Base-by-base conservation (phyloP, 2,888 invertebrate genomes). In the Kryphioiulus occultus region DNA sequence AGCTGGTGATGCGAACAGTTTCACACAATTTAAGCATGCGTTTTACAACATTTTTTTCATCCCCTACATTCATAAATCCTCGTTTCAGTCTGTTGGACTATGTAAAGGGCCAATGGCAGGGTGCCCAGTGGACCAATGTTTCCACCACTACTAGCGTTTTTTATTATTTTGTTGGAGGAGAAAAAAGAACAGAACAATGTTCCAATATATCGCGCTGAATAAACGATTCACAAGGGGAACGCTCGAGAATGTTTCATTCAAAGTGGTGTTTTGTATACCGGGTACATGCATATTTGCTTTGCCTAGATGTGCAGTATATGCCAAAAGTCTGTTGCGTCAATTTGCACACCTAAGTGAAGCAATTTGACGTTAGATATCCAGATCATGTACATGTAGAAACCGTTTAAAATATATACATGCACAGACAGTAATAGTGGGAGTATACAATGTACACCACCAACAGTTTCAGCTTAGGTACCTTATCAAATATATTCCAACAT, bases 21-120 rank as follows among this genome's bases (percentile, higher is more conserved):
- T 59, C 53, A 59, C 53, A 59, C 53, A 59, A 59, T 59, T 59
- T 59, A 59, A 59, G 53, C 53, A 59, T 59, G 53, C 53, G 53
- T 59, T 59, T 59, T 59, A 59, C 53, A 59, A n/a, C 53, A 59
- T 59, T 59, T 59, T 59, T 59, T 59, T 59, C 53, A 59, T 59
- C 53, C 53, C 53, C 53, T 59, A 59, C 53, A 59, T 59, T 59
- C 53, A 59, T 59, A 59, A 59, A 59, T 59, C 19, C 53, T 59
- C 19, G 53, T 59, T 59, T 59, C 53, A 59, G 53, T 19, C n/a
- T 59, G 53, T 59, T 59, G 53, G 53, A 59, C 53, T 59, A n/a
- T n/a, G 53, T 59, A 59, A 59, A n/a, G 53, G 53, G 53, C 53
- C 53, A 59, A 59, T 59, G 53, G 53, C 53, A 59, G n/a, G 53